Evolutionary conservation across 2,113 vertebrate species (phyloP).

Genomic region (Amazona vittata): DNA sequence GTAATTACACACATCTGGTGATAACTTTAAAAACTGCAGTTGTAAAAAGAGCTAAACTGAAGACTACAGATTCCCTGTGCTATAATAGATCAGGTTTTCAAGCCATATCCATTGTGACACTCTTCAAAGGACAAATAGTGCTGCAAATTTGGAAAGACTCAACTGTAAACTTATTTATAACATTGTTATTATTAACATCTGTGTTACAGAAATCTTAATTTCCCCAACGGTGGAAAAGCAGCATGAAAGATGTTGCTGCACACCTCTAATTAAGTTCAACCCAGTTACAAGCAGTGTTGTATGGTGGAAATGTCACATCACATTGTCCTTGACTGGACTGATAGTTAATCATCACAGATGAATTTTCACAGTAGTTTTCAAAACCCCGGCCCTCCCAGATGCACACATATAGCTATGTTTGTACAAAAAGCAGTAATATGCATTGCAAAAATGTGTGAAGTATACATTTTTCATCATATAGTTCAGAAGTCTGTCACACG

Average conservation of each 20-base stretch:
- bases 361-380: background rate
- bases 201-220: background rate
- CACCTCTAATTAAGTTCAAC: background rate
- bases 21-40: slow-evolving; percentile 60
- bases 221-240: slow-evolving; percentile 11
- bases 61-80: slow-evolving; percentile 14
- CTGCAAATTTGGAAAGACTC: background rate
- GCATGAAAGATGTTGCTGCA: background rate
- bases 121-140: slow-evolving; percentile 13
- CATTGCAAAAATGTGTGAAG: background rate
- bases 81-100: slow-evolving; percentile 1
- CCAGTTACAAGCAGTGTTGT: background rate
- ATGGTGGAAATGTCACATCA: background rate
- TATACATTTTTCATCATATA: background rate
- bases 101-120: slow-evolving; percentile 5
- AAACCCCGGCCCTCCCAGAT: background rate
- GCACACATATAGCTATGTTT: background rate
- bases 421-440: background rate
- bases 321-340: background rate
- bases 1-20: slow-evolving; percentile 67
- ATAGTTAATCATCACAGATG: background rate
- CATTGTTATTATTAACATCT: slow-evolving; percentile 10
- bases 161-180: slow-evolving; percentile 2
- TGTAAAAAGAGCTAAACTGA: slow-evolving; percentile 53
- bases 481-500: background rate